Conservation (phyloP, 2,888 invertebrate species). For the Cerastis rubricosa region DNA sequence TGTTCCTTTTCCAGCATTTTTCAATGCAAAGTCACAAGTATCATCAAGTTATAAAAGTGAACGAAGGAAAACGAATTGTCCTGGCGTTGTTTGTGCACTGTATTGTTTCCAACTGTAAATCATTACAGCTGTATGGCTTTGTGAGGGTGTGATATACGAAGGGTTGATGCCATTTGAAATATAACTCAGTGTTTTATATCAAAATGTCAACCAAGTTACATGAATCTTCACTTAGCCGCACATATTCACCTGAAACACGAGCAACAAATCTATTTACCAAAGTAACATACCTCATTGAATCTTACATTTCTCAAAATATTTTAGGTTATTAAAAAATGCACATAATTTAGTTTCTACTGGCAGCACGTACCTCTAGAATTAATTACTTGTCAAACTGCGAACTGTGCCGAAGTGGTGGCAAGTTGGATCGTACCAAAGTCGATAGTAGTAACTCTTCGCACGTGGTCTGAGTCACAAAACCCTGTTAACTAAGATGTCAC, state of each 20-base stretch:
- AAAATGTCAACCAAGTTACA: slow-evolving; percentile 48
- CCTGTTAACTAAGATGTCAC: slow-evolving; percentile 66
- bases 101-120: slow-evolving; percentile 60
- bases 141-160: slow-evolving; percentile 39
- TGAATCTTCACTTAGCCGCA: slow-evolving; percentile 51
- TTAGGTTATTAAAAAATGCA: slow-evolving; percentile 40
- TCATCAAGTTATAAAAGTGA: slow-evolving; percentile 52
- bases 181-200: slow-evolving; percentile 46
- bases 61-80: slow-evolving; percentile 52
- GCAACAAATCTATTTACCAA: slow-evolving; percentile 12
- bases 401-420: slow-evolving; percentile 70
- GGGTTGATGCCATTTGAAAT: slow-evolving; percentile 36
- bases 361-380: slow-evolving; percentile 63
- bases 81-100: slow-evolving; percentile 52
- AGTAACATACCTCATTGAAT: slow-evolving; percentile 21
- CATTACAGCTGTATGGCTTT: slow-evolving; percentile 48
- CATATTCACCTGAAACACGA: slow-evolving; percentile 19
- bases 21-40: slow-evolving; percentile 56
- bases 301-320: slow-evolving; percentile 25
- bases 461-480: slow-evolving; percentile 72
- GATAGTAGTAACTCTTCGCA: slow-evolving; percentile 71
- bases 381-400: slow-evolving; percentile 74
- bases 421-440: slow-evolving; percentile 69
- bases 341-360: slow-evolving; percentile 42
- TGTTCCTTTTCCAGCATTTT: slow-evolving; percentile 34